A percentile compares a stretch with the other conserved stretches of the same genome.
phyloP scores from a whole-genome alignment of 2,888 invertebrate genomes.

The Deladenus siricidicola region DNA sequence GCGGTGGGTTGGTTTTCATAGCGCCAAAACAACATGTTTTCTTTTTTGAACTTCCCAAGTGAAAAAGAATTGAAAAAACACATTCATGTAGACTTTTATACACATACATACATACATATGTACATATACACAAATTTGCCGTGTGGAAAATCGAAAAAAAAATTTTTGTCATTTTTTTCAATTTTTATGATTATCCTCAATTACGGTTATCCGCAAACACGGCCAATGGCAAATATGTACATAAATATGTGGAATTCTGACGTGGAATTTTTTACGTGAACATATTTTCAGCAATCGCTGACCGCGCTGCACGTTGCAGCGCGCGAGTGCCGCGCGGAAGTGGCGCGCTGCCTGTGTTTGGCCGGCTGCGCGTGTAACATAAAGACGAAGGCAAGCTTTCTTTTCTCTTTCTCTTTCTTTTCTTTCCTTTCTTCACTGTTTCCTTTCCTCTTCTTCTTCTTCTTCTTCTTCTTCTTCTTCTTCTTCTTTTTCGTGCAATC shows the following conservation, averaged over 20 bases:
- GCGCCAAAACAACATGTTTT: too few species aligned
- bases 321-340: conserved; percentile 66
- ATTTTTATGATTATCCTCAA: background rate
- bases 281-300: conserved; percentile 45
- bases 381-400: conserved; percentile 31
- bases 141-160: background rate
- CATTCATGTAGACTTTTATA: too few species aligned
- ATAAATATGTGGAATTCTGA: too few species aligned
- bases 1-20: conserved; percentile 52
- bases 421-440: too few species aligned
- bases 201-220: background rate
- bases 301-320: conserved; percentile 67
- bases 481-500: background rate
- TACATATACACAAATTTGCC: too few species aligned
- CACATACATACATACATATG: too few species aligned
- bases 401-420: background rate
- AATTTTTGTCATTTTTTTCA: background rate
- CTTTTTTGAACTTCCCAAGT: too few species aligned
- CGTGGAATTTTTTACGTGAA: background rate
- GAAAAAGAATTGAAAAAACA: too few species aligned
- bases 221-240: too few species aligned
- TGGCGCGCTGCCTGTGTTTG: conserved; percentile 66
- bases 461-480: background rate
- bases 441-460: background rate
- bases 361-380: conserved; percentile 62